Evolutionary conservation across 2,888 invertebrate species (phyloP), one percentile per base, ranked within the genome.

Genomic region (Ectemnius lituratus): DNA sequence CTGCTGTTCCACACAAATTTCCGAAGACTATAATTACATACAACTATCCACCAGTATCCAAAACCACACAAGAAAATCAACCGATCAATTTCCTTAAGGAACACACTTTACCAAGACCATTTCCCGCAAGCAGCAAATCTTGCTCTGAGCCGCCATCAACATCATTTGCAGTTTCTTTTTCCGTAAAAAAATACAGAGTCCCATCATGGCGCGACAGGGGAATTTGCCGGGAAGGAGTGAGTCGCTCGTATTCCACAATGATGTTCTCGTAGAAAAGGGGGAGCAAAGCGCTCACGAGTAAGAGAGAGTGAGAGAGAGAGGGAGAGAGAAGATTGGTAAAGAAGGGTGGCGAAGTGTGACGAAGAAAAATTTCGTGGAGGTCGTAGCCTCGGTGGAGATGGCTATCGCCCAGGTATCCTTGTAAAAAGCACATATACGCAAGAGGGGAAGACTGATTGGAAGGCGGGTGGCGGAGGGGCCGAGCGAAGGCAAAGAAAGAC

Each of bases 341-440:
- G 62, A 14, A 58, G n/a, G 13, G 18, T n/a, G 14, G 18, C 37
- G 57, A 70, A 27, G 62, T 57, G 62, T 27, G 62, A 4, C 14
- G 45, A 52, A 65, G 76, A 67, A 70, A 76, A 74, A 76, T 70
- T 78, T 72, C 56, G 78, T 76, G 62, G 59, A 58, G 69, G 74
- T 66, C 73, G 73, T 57, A 60, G 70, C 73, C 67, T 68, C 58
- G 8, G 37, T 6, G 8, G 64, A 66, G 75, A 68, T 63, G 68
- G 67, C 64, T 76, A 78, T 78, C 81, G 68, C 69, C 47, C 76
- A 68, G 73, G 76, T 65, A 71, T 58, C 61, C 76, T 76, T 82
- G 71, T 82, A 82, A 82, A 82, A 82, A 76, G 46, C 66, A 68
- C 70, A 66, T 72, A 66, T 61, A 5, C 37, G 56, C 27, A 16